These are phyloP conservation scores for Apis dorsata DNA, from an alignment of 1,140 invertebrate genomes.

Conservation along the genomic window DNA sequence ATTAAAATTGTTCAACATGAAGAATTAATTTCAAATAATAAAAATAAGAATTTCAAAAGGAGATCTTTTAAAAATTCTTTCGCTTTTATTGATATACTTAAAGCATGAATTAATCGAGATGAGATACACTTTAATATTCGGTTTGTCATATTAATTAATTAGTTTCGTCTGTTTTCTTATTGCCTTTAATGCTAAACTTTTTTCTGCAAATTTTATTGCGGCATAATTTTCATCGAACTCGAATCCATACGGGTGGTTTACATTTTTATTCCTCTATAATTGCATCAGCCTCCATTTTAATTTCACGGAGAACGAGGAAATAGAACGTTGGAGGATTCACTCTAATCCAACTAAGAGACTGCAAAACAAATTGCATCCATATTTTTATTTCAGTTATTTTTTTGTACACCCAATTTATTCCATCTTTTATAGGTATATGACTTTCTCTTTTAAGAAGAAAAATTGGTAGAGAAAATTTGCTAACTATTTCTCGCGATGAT, in stretches of 20 bases:
- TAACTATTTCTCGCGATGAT: too few relatives aligned
- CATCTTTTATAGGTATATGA: neutral
- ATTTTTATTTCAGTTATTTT: constrained; percentile 9
- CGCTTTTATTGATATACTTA: neutral
- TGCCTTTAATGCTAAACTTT: neutral
- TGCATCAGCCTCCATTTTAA: constrained; percentile 35
- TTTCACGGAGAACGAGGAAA: constrained; percentile 15
- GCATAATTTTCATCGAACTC: constrained; percentile 7
- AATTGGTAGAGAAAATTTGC: neutral
- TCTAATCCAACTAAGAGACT: constrained; percentile 33
- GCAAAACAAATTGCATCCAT: constrained; percentile 32
- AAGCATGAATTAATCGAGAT: neutral
- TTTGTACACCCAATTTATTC: neutral
- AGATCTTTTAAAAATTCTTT: neutral
- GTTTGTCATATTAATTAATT: constrained; percentile 19
- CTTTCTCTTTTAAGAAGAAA: neutral
- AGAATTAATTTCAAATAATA: neutral
- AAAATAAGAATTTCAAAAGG: neutral
- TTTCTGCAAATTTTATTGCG: neutral
- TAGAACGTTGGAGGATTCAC: neutral
- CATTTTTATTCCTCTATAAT: constrained; percentile 31
- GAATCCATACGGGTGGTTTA: constrained; percentile 4
- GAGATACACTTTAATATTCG: neutral
- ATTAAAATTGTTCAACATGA: neutral
- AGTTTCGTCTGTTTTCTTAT: neutral